Evolutionary conservation across 2,113 vertebrate genomes (phyloP), one percentile per base, ranked within the genome.

Genomic region (Aramus guarauna): DNA sequence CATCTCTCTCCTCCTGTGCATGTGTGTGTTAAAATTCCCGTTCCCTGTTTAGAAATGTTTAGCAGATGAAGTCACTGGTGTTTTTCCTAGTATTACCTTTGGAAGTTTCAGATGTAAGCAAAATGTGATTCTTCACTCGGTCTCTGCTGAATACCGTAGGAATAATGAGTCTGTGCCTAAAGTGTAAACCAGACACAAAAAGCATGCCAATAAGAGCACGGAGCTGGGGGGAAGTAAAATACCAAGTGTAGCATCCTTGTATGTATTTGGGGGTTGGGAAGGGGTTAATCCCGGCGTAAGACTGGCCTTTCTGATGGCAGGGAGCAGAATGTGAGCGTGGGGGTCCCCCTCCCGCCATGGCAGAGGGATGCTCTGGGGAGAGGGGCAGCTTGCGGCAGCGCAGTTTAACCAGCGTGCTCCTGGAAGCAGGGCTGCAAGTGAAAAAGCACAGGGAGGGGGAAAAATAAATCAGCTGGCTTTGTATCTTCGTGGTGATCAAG

Each of bases 81-180:
- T 79, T 97, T 97, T 93, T 81, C 63, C 47, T 79, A 63, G 30
- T 88, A 26, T 81, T 95, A 94, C 93, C 85, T 90, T 88, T 94
- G 81, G 2, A 11, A 64, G 80, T 82, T 92, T 94, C 64, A 8
- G 39, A 96, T 75, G 48, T 64, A 84, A 92, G 90, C 85, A 86
- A 73, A 95, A 96, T 72, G 74, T 84, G 88, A 90, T 96, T 96
- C 76, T 93, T 94, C 48, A 10, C 36, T 34, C 26, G 19, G 74
- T 93, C 93, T 95, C 91, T 85, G 87, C 71, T 91, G 94, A 92
- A 66, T 89, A 72, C 78, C 52, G 37, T 16, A 82, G 84, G 74
- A 95, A 91, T 97, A 95, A 94, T 89, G 87, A 93, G 80, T 78
- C 85, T 94, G 63, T 89, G 81, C 92, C 85, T 94, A 26, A 66